Percentiles rank a stretch among this genome's conserved stretches.
phyloP scores from a whole-genome alignment of 1,140 invertebrate species.

The Watersipora subatra region DNA sequence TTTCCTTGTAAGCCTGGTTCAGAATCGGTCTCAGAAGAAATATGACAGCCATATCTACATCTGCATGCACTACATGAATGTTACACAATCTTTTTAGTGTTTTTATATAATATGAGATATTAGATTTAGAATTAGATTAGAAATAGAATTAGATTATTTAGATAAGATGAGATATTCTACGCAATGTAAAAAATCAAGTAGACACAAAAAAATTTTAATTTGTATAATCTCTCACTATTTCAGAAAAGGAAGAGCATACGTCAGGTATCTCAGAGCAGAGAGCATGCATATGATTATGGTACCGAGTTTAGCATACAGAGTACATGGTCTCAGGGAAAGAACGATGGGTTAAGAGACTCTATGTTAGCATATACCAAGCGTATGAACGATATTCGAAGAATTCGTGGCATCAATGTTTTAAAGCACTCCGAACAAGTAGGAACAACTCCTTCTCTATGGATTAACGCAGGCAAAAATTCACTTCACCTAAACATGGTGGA shows the following conservation, averaged over 20 bases:
- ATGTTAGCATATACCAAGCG: not conserved
- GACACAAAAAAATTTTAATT: too few species aligned
- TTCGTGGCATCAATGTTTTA: not conserved
- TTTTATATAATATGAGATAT: not conserved
- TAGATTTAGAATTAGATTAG: not conserved
- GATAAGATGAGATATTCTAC: not conserved
- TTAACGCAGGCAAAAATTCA: not conserved
- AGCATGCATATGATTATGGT: not conserved
- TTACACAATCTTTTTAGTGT: too few species aligned
- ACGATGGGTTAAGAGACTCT: not conserved
- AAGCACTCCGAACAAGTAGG: not conserved
- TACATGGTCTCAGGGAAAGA: not conserved
- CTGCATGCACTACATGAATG: too few species aligned
- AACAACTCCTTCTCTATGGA: not conserved
- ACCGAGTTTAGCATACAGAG: not conserved
- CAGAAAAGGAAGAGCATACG: not conserved
- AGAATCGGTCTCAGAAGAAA: too few species aligned
- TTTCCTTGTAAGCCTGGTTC: too few species aligned
- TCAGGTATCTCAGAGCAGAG: not conserved
- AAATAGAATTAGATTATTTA: not conserved
- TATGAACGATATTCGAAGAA: not conserved
- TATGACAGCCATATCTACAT: too few species aligned
- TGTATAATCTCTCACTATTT: not conserved
- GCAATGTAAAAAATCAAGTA: too few species aligned
- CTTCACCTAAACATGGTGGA: not conserved